A percentile compares a stretch with the other conserved stretches of the same genome.
These are phyloP conservation scores for Phataginus tricuspis DNA, from an alignment of 2,797 vertebrate species.

Conservation along the genomic window DNA sequence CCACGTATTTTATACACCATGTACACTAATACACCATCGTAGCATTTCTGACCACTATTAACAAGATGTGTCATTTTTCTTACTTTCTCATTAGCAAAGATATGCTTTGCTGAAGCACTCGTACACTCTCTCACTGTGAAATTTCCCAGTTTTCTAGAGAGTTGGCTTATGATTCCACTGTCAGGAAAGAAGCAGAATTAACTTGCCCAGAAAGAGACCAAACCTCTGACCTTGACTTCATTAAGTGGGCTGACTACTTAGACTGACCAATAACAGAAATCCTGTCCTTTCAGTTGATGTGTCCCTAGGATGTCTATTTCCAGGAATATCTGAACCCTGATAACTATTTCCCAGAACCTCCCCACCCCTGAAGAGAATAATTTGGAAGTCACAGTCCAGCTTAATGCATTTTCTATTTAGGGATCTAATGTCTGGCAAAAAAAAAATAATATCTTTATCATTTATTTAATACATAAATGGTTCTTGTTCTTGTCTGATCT, in stretches of 20 bases:
- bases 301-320: constrained; percentile 57
- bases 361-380: constrained; percentile 43
- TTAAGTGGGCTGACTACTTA: constrained; percentile 55
- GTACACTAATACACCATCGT: neutral
- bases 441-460: constrained; percentile 76
- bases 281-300: constrained; percentile 30
- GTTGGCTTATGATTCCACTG: neutral
- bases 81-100: neutral
- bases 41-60: neutral
- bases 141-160: neutral
- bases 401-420: constrained; percentile 80
- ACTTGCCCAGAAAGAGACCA: neutral
- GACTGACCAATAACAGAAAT: constrained; percentile 50
- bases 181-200: constrained; percentile 27
- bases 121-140: neutral
- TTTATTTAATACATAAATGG: constrained; percentile 81
- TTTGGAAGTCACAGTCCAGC: constrained; percentile 64
- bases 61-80: neutral
- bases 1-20: neutral
- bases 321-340: constrained; percentile 45
- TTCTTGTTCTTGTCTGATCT: constrained; percentile 64
- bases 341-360: constrained; percentile 72
- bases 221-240: constrained; percentile 56
- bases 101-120: neutral
- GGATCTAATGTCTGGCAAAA: constrained; percentile 71